Evolutionary conservation across 2,888 invertebrate species (phyloP).

Genomic region (Urechis unicinctus): DNA sequence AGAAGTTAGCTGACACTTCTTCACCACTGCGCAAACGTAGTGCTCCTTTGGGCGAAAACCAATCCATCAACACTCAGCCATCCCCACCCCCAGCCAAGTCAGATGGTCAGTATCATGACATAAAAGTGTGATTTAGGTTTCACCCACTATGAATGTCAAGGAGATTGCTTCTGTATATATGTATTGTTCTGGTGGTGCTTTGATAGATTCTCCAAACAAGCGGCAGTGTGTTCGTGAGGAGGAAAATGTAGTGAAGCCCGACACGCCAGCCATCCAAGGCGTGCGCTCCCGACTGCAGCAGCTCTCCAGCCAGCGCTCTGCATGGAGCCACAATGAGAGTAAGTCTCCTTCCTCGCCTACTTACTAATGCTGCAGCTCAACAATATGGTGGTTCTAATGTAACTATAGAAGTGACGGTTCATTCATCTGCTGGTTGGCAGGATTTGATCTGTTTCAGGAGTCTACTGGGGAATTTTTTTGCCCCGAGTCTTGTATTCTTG

Average conservation of each 20-base stretch:
- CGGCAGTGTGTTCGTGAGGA: conserved; percentile 36
- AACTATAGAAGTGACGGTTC: too few species aligned
- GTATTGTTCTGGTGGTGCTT: too few species aligned
- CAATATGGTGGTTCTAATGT: background rate
- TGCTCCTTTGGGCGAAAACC: background rate
- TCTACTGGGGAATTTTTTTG: too few species aligned
- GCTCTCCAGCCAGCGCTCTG: background rate
- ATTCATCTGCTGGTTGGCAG: too few species aligned
- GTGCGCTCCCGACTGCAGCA: conserved; percentile 29
- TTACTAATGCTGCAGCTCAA: background rate
- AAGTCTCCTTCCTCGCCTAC: background rate
- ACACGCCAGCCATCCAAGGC: conserved; percentile 38
- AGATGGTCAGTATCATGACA: too few species aligned
- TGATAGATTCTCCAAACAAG: conserved; percentile 41
- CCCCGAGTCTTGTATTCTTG: too few species aligned
- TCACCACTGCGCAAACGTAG: background rate
- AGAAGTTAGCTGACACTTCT: background rate
- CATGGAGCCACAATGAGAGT: background rate
- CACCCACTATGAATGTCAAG: too few species aligned
- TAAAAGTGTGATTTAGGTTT: too few species aligned
- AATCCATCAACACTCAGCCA: background rate
- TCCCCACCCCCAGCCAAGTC: too few species aligned
- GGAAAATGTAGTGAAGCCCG: conserved; percentile 29
- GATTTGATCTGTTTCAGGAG: too few species aligned
- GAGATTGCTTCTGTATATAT: too few species aligned